Conservation (phyloP, 2,113 vertebrate species). For the Peromyscus maniculatus region DNA sequence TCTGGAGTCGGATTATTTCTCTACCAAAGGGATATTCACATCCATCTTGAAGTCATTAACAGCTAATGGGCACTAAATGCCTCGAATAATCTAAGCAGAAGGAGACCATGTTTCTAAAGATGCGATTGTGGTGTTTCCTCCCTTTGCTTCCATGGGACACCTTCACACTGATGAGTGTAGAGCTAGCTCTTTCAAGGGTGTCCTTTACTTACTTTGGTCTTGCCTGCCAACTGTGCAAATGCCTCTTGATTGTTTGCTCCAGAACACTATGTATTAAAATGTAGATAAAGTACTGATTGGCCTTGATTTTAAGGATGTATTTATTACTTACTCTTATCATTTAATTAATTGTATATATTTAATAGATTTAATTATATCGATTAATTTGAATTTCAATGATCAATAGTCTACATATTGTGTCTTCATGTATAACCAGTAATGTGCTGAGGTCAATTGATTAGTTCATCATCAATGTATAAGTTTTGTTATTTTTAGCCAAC, state of each 20-base stretch:
- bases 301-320: conserved; percentile 66
- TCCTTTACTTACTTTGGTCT: conserved; percentile 76
- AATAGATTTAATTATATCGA: conserved; percentile 69
- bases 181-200: conserved; percentile 86
- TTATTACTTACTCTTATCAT: conserved; percentile 69
- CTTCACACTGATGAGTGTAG: conserved; percentile 67
- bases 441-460: conserved; percentile 59
- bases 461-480: conserved; percentile 67
- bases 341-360: conserved; percentile 61
- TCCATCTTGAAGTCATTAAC: conserved; percentile 64
- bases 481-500: conserved; percentile 68
- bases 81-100: conserved; percentile 68
- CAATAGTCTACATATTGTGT: background rate
- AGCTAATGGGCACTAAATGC: conserved; percentile 32
- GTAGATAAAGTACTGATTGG: conserved; percentile 55
- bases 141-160: background rate
- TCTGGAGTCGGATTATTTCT: conserved; percentile 62
- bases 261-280: conserved; percentile 30
- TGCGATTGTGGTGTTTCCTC: conserved; percentile 56
- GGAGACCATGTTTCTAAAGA: conserved; percentile 56
- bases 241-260: conserved; percentile 79
- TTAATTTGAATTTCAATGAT: conserved; percentile 68
- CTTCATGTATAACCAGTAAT: conserved; percentile 57
- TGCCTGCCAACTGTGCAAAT: conserved; percentile 82
- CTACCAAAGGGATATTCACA: conserved; percentile 66